Evolutionary conservation across 2,113 vertebrate genomes (phyloP), one percentile per base, ranked within the genome.

Genomic region (Sander lucioperca): DNA sequence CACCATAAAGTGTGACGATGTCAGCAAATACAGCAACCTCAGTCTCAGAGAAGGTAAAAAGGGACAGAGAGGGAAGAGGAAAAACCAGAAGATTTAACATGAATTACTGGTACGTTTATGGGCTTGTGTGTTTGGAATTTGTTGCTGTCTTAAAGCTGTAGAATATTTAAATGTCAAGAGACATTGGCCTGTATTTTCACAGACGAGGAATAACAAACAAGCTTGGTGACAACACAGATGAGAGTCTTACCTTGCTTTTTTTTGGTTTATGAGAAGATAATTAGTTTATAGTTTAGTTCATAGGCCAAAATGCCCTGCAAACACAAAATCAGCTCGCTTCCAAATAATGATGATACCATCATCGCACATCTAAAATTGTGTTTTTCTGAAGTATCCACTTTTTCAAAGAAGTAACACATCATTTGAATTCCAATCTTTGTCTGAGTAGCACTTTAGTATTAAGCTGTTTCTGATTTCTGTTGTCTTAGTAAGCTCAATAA

Each of bases 271-370:
- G 19, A 62, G 48, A 62, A 57, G 61, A 63, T 54, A 67, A 75
- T 83, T 83, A 23, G 51, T 64, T 84, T 68, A 53, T 33, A 64
- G n/a, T 59, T 70, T 25, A 61, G 50, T 76, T 82, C 45, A 56
- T n/a, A 45, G 45, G 45, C 36, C n/a, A 50, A 27, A 45, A 48
- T 78, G 21, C 1, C 5, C 19, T 54, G 14, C 50, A 36, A 10
- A 53, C 33, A 69, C 30, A 21, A 43, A 58, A 84, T 77, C 18
- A 25, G 14, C 62, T 48, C 48, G 21, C n/a, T 43, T 77, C 57
- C 27, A 66, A 67, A 30, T 58, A 39, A 81, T 81, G 72, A 59
- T 51, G 15, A 80, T 27, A 74, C 11, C 48, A 72, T 47, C 48
- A 53, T n/a, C 36, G 23, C 9, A 47, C 12, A 58, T 58, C 50